Conservation (phyloP, 2,113 vertebrate species). For the Nannospalax galili region DNA sequence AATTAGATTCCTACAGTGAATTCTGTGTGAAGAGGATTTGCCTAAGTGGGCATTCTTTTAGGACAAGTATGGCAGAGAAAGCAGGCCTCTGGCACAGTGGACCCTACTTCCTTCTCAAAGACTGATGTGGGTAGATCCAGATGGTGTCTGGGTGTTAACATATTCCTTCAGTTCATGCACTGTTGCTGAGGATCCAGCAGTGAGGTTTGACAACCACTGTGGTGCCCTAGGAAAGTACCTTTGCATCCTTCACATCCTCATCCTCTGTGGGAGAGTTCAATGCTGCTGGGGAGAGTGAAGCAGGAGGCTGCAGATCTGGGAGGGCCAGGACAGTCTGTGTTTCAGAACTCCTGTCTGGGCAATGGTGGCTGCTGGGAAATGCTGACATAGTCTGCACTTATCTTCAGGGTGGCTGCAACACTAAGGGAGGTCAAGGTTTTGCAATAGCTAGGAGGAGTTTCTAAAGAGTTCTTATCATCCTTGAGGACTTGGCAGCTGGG, state of each 20-base stretch:
- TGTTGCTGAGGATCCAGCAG: background rate
- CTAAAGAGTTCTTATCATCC: constrained; percentile 64
- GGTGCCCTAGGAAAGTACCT: background rate
- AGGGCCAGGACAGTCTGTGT: background rate
- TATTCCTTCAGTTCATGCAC: background rate
- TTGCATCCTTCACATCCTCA: background rate
- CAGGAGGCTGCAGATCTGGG: background rate
- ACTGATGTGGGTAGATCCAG: background rate
- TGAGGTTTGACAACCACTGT: background rate
- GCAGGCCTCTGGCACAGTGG: background rate
- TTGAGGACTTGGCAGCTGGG: constrained; percentile 38
- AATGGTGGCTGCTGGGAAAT: constrained; percentile 30
- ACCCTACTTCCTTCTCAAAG: background rate
- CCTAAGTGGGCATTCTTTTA: background rate
- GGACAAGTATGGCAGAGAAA: background rate
- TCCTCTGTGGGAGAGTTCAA: background rate
- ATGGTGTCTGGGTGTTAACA: too few species aligned
- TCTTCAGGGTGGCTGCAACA: constrained; percentile 42
- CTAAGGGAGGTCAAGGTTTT: constrained; percentile 57
- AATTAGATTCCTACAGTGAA: background rate
- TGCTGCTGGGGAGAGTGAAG: background rate
- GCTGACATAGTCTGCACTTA: constrained; percentile 3
- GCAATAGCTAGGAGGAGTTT: constrained; percentile 52
- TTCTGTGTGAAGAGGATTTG: background rate
- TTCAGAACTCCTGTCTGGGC: background rate